Conservation (phyloP, 53 echinoderm and acorn worm genomes). For the Arbacia lixula region DNA sequence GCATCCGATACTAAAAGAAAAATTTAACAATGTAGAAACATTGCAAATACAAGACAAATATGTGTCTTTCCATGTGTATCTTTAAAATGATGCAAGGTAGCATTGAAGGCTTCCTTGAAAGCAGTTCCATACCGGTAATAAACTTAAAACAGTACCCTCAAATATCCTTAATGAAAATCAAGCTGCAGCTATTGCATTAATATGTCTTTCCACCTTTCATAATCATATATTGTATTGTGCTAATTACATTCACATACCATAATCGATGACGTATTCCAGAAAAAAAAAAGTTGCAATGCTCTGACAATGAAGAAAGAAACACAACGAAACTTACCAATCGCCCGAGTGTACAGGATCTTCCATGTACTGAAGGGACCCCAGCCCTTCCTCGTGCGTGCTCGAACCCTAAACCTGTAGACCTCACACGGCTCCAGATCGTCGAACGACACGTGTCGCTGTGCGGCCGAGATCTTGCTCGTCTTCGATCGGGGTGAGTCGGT, state of each 20-base stretch:
- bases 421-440: slow-evolving; percentile 69
- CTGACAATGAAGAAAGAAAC: not conserved
- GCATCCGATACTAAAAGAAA: slow-evolving; percentile 22
- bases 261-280: too few species aligned
- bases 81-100: too few species aligned
- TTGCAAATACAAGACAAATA: too few species aligned
- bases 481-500: not conserved
- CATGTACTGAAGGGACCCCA: slow-evolving; percentile 71
- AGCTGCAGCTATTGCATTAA: too few species aligned
- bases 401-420: slow-evolving; percentile 61
- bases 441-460: slow-evolving; percentile 19
- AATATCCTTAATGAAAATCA: too few species aligned
- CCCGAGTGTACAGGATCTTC: slow-evolving; percentile 15
- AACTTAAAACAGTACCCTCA: too few species aligned
- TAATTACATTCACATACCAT: too few species aligned
- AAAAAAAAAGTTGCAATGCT: not conserved
- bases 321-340: slow-evolving; percentile 42
- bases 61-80: too few species aligned
- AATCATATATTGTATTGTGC: too few species aligned
- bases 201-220: too few species aligned
- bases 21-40: not conserved
- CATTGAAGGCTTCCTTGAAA: too few species aligned
- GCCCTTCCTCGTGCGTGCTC: slow-evolving; percentile 68
- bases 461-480: slow-evolving; percentile 42
- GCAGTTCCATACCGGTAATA: too few species aligned